Evolutionary conservation across 2,113 vertebrate genomes (phyloP), one percentile per base, ranked within the genome.

Genomic region (Psilopsiagon aymara): DNA sequence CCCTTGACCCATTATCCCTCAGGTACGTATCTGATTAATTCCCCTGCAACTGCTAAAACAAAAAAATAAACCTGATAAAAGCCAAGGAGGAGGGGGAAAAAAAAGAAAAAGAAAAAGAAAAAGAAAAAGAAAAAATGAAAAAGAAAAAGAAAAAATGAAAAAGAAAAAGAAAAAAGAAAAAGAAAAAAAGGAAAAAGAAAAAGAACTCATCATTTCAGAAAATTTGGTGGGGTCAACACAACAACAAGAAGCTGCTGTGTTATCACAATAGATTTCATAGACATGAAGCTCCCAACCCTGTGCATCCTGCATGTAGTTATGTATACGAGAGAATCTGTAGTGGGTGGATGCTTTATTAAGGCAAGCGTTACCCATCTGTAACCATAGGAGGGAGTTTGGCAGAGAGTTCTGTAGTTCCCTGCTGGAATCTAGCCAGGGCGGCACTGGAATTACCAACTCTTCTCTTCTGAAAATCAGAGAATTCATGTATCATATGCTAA

Each of bases 371-470:
- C 70, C 60, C 60, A 1, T 49, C 39, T 68, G 62, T 19, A 78
- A 79, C 62, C 3, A 2, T 28, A 2, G 81, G 43, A 84, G 55
- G 31, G 52, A 67, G 43, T 16, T 57, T 20, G 3, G 80, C 66
- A 77, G 76, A 18, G 85, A 84, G 31, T 49, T 75, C 53, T 67
- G 89, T 89, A 94, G 78, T 84, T 93, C 77, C 81, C 84, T 23
- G 3, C 66, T 88, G 84, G 87, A 90, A 75, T 60, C 13, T 24
- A 53, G 52, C 82, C 96, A 93, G 47, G 25, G 33, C 52, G 28
- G 33, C 62, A 51, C 43, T 82, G 64, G 68, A 19, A 41, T 47
- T 74, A 81, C 24, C 83, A 78, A 1, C 51, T 15, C 71, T 43
- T 57, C 77, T 70, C 25, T 31, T 71, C 62, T 27, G 24, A 79